These are phyloP conservation scores for Chrysemys picta DNA, from an alignment of 2,113 vertebrate genomes.

Conservation along the genomic window DNA sequence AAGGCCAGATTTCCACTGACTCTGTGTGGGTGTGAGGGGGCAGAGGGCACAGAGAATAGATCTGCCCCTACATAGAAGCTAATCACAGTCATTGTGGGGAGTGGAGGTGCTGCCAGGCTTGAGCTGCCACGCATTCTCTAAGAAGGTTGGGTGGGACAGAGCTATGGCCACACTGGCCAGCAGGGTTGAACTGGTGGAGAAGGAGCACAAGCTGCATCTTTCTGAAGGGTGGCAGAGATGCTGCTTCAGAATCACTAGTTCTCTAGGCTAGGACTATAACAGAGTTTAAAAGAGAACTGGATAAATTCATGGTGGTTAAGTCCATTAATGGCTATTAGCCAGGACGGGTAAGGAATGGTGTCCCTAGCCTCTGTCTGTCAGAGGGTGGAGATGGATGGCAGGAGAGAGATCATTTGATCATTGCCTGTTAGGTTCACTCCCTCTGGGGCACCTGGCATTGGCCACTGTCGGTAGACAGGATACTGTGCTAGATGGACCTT, in stretches of 20 bases:
- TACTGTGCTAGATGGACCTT: too few species aligned
- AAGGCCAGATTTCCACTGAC: not conserved
- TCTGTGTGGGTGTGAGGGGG: rapidly evolving
- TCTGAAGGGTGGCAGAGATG: not conserved
- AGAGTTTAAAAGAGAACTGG: too few species aligned
- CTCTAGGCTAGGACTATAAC: too few species aligned
- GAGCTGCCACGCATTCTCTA: not conserved
- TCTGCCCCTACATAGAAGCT: not conserved
- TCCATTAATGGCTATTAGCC: too few species aligned
- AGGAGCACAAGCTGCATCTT: not conserved
- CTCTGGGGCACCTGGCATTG: too few species aligned
- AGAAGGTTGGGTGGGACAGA: not conserved
- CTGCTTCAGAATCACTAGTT: not conserved
- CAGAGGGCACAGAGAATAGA: not conserved
- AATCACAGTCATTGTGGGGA: not conserved
- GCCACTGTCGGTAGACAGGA: too few species aligned
- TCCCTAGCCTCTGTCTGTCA: too few species aligned
- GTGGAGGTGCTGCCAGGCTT: not conserved
- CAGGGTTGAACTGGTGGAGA: not conserved
- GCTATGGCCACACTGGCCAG: not conserved
- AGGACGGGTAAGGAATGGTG: too few species aligned
- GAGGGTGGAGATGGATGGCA: too few species aligned
- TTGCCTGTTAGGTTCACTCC: too few species aligned
- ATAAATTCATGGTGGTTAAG: too few species aligned
- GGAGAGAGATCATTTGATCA: too few species aligned